Base-by-base conservation (phyloP, 2,888 invertebrate genomes). In the Nemotelus pantherinus region DNA sequence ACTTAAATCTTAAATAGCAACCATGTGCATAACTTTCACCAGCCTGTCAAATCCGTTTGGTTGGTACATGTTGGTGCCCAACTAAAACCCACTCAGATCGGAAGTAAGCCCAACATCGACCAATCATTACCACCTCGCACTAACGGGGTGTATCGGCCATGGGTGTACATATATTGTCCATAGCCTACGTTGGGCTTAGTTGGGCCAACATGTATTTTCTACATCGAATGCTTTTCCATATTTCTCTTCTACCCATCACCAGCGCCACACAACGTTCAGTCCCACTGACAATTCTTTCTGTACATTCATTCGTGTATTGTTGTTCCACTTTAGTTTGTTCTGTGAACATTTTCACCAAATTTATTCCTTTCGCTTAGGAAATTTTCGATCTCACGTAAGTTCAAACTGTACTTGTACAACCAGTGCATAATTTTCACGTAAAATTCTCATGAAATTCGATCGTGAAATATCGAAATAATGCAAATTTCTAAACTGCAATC, bases 311-410 rank as follows among this genome's bases (percentile, higher is more conserved):
- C 57, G 71, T 72, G 71, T 67, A 65, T 72, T 72, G 72, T 72
- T 60, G 72, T 72, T 58, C 72, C 74, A 74, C 74, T 74, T 74
- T 74, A 57, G 60, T 74, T 74, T 74, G 72, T 72, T 72, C 72
- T 72, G 53, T 72, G 72, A 72, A 72, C 72, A 10, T 72, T 72
- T 72, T 60, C 57, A 58, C 47, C 74, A 60, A 48, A 60, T 60
- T 74, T 74, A 39, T 48, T 74, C 74, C 60, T 50, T 74, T 50
- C 41, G 39, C 47, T 44, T 63, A 45, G 43, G n/a, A 60, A 60
- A 60, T 74, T 60, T 60, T 74, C 63, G 63, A 74, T 63, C 43
- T 57, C 63, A 74, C 25, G 74, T 74, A 63, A 74, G 74, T 74
- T 4, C 1, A 47, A 25, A 72, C 7, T 43, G 57, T 60, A 47